Evolutionary conservation across 2,797 vertebrate species (phyloP).

Genomic region (Octomys mimax): DNA sequence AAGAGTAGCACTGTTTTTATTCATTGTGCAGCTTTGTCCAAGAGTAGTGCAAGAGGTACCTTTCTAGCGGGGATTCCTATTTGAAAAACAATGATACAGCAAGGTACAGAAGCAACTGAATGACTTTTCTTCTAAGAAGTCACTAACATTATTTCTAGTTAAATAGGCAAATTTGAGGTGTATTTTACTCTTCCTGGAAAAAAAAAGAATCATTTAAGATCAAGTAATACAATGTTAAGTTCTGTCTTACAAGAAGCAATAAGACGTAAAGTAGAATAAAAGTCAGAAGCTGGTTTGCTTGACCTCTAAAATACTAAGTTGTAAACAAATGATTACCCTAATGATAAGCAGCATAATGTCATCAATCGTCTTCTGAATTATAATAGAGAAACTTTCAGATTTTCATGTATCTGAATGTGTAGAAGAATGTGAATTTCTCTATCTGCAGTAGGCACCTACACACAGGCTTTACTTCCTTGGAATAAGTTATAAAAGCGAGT

Average conservation of each 20-base stretch:
- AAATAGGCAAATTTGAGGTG: neutral
- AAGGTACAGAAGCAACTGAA: neutral
- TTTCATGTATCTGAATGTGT: neutral
- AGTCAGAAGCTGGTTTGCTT: neutral
- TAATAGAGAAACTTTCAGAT: neutral
- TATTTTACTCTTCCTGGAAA: neutral
- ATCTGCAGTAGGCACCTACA: too few relatives aligned
- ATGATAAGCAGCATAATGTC: neutral
- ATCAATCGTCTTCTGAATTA: neutral
- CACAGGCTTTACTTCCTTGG: neutral
- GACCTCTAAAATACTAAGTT: neutral
- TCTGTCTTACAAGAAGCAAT: neutral
- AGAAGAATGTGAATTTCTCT: neutral
- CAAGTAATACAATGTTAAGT: neutral
- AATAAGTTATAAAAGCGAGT: conserved; percentile 14
- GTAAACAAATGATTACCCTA: neutral
- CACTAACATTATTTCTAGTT: neutral
- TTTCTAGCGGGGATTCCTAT: neutral
- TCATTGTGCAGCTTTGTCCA: neutral
- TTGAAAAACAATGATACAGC: neutral
- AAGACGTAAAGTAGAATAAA: neutral
- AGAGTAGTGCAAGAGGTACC: neutral
- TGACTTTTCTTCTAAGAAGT: neutral
- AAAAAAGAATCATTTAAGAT: neutral
- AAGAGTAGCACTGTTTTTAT: neutral